Evolutionary conservation across 2,888 invertebrate species (phyloP), one percentile per base, ranked within the genome.

Genomic region (Aspidapion aeneum): DNA sequence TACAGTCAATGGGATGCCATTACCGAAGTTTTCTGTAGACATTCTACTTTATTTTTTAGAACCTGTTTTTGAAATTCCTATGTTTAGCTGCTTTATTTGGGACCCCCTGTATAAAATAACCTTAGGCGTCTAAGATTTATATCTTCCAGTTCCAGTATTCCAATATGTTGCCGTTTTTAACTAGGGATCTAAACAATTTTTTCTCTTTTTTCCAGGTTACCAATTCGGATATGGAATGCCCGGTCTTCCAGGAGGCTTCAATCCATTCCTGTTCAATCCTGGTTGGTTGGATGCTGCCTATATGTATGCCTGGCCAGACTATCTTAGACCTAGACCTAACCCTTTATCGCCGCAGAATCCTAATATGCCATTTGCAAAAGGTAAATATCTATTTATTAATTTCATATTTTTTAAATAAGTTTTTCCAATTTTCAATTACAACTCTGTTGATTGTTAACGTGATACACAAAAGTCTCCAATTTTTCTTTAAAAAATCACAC

Each of bases 231-330:
- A 91, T 78, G 83, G 82, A 22, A 78, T 85, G 3, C 83, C 83
- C 17, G 83, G 84, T 60, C 70, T 80, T 61, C 90, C 90, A 1
- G 89, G 88, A 51, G 86, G 86, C 19, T 90, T 91, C 77, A 90
- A 88, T 73, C 91, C 90, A 1, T 90, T 92, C 79, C 83, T 94
- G 66, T 80, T 94, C 63, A 91, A 91, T 74, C 69, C 72, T 0
- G 90, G 90, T 48, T 93, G 94, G 91, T 80, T 94, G 71, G 94
- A 95, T 75, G 90, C 91, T 1, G 90, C 91, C 2, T 64, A 64
- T 57, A 86, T 93, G 80, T 92, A 92, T 77, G 85, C 83, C 0
- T 82, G 84, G 80, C 85, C 86, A 3, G 91, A 91, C 75, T 91
- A 90, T 77, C 88, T 91, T 78, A 80, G 87, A 55, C 82, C 82